Conservation (phyloP, 2,113 vertebrate genomes). For the Hippolais icterina region DNA sequence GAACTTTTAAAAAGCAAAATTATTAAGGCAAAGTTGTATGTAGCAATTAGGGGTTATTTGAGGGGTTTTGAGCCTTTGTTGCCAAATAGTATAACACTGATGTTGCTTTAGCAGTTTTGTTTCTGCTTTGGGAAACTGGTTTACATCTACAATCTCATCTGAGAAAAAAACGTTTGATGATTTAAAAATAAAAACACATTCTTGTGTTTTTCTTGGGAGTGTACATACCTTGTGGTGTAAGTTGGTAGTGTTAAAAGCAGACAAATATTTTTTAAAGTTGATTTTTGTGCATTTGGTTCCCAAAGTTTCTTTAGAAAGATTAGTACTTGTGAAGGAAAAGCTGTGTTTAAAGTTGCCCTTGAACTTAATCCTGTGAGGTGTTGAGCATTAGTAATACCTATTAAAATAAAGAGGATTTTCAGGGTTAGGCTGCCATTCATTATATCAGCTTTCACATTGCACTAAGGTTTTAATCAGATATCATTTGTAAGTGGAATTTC, state of each 20-base stretch:
- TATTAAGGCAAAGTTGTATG: neutral
- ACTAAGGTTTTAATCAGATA: neutral
- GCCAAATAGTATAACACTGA: neutral
- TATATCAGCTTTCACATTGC: neutral
- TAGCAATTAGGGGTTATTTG: neutral
- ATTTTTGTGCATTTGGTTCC: neutral
- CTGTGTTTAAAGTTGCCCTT: neutral
- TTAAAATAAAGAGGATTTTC: slow-evolving; percentile 20
- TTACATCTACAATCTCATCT: neutral
- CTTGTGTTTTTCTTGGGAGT: neutral
- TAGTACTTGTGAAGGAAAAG: neutral
- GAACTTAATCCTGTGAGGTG: neutral
- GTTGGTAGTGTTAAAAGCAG: neutral
- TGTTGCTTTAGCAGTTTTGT: neutral
- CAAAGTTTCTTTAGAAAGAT: neutral
- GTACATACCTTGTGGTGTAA: neutral
- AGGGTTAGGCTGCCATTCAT: neutral
- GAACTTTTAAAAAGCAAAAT: neutral
- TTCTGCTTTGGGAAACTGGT: neutral
- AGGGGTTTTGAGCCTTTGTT: neutral
- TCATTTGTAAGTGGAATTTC: neutral
- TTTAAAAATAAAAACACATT: neutral
- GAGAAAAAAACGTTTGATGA: neutral
- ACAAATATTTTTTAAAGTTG: neutral
- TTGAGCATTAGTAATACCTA: neutral